phyloP scores from a whole-genome alignment of 2,113 vertebrate genomes.

The Oriolus oriolus region DNA sequence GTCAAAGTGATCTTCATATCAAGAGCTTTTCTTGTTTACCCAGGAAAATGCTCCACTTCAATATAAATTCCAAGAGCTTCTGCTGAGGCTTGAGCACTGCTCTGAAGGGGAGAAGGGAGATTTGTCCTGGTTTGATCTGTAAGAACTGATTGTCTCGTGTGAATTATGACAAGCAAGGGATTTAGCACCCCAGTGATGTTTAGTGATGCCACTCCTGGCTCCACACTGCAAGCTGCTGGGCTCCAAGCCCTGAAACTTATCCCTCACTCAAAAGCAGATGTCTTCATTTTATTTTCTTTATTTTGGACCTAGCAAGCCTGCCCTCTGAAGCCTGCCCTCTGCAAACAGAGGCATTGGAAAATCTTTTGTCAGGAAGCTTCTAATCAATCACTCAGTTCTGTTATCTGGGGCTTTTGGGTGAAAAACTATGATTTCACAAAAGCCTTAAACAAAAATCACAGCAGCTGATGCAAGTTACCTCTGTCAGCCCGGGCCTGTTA shows the following conservation, averaged over 20 bases:
- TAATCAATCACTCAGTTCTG: background rate
- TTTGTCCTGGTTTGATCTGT: background rate
- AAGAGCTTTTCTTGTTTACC: background rate
- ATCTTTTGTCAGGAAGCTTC: background rate
- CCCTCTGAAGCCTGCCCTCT: background rate
- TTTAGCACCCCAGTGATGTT: background rate
- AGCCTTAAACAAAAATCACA: background rate
- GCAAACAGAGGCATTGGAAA: background rate
- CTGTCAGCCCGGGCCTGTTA: background rate
- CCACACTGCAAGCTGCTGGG: background rate
- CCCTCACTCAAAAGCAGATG: background rate
- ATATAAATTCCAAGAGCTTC: background rate
- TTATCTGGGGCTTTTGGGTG: background rate
- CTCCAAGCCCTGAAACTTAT: background rate
- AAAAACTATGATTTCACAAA: background rate
- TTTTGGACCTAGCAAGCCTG: background rate
- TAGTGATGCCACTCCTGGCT: background rate
- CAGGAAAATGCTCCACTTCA: background rate
- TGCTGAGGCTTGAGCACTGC: accelerated
- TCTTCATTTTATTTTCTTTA: background rate
- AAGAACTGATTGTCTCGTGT: background rate
- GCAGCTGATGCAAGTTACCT: background rate
- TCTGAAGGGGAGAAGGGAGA: background rate
- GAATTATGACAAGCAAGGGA: accelerated
- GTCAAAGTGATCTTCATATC: background rate